Evolutionary conservation across 1,140 invertebrate species (phyloP), one percentile per base, ranked within the genome.

Genomic region (Heliconius himera): DNA sequence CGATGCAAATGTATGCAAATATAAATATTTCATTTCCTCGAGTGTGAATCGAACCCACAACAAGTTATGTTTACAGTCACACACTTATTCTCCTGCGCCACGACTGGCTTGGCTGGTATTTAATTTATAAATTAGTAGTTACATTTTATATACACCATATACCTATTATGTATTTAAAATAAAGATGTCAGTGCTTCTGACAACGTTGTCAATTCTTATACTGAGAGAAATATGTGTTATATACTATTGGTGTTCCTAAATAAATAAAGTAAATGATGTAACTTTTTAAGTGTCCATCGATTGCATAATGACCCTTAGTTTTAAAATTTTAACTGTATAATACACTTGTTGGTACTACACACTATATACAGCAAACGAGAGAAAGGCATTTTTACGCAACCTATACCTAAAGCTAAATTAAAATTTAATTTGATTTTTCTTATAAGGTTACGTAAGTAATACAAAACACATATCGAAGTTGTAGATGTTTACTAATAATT

Each of bases 301-400:
- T 84, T 82, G 70, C 38, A 73, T 75, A 84, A 84, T 71, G 74
- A 49, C 79, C 77, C 80, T 81, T 74, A 81, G 80, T 83, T 82
- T 80, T 72, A 80, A 84, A 80, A 36, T 73, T 74, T 73, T 66
- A 66, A 73, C 72, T 73, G 46, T 77, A 77, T 73, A 80, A 82
- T 29, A 16, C 74, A 54, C 13, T 75, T 8, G 51, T 56, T 66
- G 26, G 11, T 66, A 66, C 0, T 56, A 56, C n/a, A 54, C 41
- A 54, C 56, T 60, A 36, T 8, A 36, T 36, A 66, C 26, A 78
- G 38, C 60, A 46, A 74, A 81, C 66, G 77, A 75, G 79, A 84
- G 83, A 84, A 84, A 84, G 83, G 81, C 56, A 77, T 70, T 70
- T 74, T 84, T 85, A 82, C 74, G 78, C 70, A 85, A 85, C 78